These are phyloP conservation scores for Cepaea nemoralis DNA, from an alignment of 1,140 invertebrate genomes.

Conservation along the genomic window DNA sequence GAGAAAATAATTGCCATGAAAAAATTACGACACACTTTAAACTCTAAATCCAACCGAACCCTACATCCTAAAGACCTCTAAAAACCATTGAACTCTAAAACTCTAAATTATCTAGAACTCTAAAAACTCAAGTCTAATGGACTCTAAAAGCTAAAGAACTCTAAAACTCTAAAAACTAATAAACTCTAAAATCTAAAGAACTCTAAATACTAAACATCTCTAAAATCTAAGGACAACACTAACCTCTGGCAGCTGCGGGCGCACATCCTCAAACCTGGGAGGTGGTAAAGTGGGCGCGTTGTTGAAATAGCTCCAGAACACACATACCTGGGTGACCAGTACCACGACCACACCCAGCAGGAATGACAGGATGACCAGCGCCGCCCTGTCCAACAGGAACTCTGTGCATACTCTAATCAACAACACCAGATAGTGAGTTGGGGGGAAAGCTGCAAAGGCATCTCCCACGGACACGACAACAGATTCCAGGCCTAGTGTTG, in stretches of 20 bases:
- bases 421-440: not conserved
- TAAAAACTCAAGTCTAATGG: too few species aligned
- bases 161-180: too few species aligned
- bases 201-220: too few species aligned
- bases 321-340: not conserved
- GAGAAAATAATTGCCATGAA: too few species aligned
- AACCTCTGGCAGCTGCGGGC: conserved; percentile 22
- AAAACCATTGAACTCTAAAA: too few species aligned
- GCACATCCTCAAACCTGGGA: not conserved
- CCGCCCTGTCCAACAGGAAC: conserved; percentile 17
- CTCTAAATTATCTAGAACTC: too few species aligned
- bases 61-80: too few species aligned
- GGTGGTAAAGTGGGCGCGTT: not conserved
- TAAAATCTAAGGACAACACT: not conserved
- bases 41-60: too few species aligned
- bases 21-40: too few species aligned
- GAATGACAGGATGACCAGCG: conserved; percentile 4
- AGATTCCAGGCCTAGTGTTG: not conserved
- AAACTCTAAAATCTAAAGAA: too few species aligned
- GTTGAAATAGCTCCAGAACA: not conserved
- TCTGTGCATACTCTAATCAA: not conserved
- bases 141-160: too few species aligned
- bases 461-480: not conserved
- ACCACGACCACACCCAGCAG: not conserved
- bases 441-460: not conserved